These are phyloP conservation scores for Paralichthys olivaceus DNA, from an alignment of 2,113 vertebrate genomes.

Conservation along the genomic window DNA sequence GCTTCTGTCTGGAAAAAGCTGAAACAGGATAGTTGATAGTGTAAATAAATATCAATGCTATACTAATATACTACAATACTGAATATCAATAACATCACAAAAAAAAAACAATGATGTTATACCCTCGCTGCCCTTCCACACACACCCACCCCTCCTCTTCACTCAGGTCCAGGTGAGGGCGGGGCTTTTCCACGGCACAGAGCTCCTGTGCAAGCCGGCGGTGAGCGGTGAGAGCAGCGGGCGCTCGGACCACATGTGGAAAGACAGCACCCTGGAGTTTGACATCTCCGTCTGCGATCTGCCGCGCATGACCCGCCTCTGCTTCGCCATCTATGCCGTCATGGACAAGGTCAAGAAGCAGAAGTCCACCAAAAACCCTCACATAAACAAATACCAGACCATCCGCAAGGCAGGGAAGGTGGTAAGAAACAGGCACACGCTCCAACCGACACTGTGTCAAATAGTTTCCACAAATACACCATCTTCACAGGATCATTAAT, in stretches of 20 bases:
- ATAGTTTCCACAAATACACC: not conserved
- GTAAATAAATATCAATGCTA: not conserved
- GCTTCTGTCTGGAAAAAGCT: not conserved
- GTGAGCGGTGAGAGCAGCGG: slow-evolving; percentile 93
- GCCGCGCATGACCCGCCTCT: slow-evolving; percentile 97
- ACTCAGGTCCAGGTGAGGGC: slow-evolving; percentile 94
- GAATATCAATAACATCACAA: too few species aligned
- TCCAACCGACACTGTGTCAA: not conserved
- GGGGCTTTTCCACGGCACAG: slow-evolving; percentile 97
- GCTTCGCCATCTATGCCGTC: slow-evolving; percentile 94
- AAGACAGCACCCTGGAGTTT: slow-evolving; percentile 89
- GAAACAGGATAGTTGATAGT: not conserved
- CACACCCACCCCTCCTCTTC: not conserved
- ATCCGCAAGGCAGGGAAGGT: slow-evolving; percentile 99
- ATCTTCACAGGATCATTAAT: not conserved
- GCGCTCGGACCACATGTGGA: slow-evolving; percentile 92
- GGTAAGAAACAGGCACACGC: slow-evolving; percentile 76
- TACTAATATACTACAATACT: too few species aligned
- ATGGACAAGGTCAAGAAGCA: slow-evolving; percentile 97
- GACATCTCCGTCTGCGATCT: slow-evolving; percentile 93
- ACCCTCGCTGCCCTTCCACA: slow-evolving; percentile 5
- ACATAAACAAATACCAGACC: slow-evolving; percentile 94
- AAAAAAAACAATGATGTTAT: not conserved
- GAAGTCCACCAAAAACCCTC: slow-evolving; percentile 91
- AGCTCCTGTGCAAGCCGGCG: slow-evolving; percentile 92